These are phyloP conservation scores for Oophaga sylvatica DNA, from an alignment of 2,797 vertebrate species.

Conservation along the genomic window DNA sequence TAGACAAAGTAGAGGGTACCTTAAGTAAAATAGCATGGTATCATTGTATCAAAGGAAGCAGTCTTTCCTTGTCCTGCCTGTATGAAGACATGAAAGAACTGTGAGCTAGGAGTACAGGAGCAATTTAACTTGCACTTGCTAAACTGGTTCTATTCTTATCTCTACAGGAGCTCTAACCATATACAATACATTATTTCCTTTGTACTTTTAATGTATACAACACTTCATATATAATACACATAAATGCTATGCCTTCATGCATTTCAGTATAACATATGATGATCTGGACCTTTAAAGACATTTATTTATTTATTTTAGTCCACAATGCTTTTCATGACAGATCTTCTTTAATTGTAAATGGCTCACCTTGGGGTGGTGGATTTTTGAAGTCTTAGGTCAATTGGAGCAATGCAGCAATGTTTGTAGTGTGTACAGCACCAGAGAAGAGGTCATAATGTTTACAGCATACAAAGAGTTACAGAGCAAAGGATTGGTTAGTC, in stretches of 20 bases:
- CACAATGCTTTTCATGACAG: too few species aligned
- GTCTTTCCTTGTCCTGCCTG: conserved; percentile 24
- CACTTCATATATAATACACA: neutral
- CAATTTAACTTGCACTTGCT: conserved; percentile 28
- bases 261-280: neutral
- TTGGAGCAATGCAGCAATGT: too few species aligned
- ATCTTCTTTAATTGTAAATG: too few species aligned
- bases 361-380: too few species aligned
- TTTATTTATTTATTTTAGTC: too few species aligned
- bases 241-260: neutral
- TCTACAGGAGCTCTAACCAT: conserved; percentile 5
- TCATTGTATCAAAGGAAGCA: conserved; percentile 50
- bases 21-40: conserved; percentile 43
- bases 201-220: neutral
- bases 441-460: too few species aligned
- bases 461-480: too few species aligned
- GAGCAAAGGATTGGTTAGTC: too few species aligned
- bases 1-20: conserved; percentile 36
- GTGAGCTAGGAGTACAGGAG: neutral
- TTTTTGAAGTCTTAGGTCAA: too few species aligned
- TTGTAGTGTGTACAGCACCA: too few species aligned
- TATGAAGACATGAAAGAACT: conserved; percentile 18
- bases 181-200: conserved; percentile 15
- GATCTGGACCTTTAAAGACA: neutral
- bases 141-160: conserved; percentile 39